Evolutionary conservation across 2,797 vertebrate genomes (phyloP), one percentile per base, ranked within the genome.

Genomic region (Streptopelia turtur): DNA sequence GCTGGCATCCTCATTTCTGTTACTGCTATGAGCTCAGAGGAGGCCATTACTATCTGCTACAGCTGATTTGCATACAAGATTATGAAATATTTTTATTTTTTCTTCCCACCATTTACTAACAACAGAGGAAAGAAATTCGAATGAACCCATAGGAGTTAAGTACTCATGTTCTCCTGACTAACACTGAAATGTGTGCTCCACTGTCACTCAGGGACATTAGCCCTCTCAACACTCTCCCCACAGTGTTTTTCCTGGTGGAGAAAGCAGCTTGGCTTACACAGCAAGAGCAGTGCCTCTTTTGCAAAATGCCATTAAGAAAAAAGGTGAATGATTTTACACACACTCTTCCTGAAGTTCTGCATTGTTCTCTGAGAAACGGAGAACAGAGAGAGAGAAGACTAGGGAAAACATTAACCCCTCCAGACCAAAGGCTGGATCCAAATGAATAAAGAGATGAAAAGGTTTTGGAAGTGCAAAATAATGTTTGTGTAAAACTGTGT

Each of bases 131-230:
- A 83, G 10, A 76, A 18, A 70, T 71, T 83, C 1, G 0, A 43
- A 68, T 27, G 13, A 66, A 25, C 9, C 9, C 8, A 5, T 6
- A 15, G 37, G 35, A 87, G 52, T 65, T 49, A 72, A 88, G 23
- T 25, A 9, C 35, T 33, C 1, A 0, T 1, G 0, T 64, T 53
- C 57, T 70, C 52, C 53, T 39, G 27, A 55, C 60, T 74, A 88
- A 33, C 28, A 65, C 56, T 20, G 27, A 85, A 89, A 59, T 1
- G 1, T 25, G 18, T 1, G 1, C 16, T 63, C 52, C 25, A 27
- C n/a, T 0, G 0, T 30, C 15, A 5, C 35, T 47, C 3, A 2
- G 30, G 39, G 14, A 43, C 56, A 63, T 65, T 14, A 39, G 39
- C 39, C 39, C 39, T 39, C 50, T 81, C 65, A 81, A 10, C 17